Percentiles rank a stretch among this genome's conserved stretches.
Conservation (phyloP, 2,113 vertebrate genomes). For the Tyto alba region DNA sequence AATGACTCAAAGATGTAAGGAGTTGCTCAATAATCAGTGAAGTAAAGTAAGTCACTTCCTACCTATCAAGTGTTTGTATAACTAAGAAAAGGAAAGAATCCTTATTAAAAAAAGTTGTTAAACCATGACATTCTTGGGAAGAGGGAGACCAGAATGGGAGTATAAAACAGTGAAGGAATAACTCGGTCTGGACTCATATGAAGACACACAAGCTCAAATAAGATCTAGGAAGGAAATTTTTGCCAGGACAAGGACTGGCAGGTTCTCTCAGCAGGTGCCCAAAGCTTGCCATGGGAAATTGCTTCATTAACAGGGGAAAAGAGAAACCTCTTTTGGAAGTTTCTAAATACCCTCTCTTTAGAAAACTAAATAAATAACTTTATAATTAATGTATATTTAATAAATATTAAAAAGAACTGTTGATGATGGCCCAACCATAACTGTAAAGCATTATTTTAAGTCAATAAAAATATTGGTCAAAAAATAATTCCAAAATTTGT, state of each 20-base stretch:
- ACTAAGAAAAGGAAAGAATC: not conserved
- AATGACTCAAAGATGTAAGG: not conserved
- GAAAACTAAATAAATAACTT: not conserved
- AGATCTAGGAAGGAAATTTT: not conserved
- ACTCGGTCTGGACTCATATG: not conserved
- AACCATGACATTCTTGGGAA: rapidly evolving
- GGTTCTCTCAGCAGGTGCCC: not conserved
- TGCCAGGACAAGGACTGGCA: not conserved
- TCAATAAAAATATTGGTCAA: not conserved
- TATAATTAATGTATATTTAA: not conserved
- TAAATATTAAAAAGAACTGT: not conserved
- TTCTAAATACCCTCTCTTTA: not conserved
- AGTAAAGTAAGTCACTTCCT: not conserved
- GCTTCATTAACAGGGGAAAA: not conserved
- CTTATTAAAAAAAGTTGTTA: not conserved
- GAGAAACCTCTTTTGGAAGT: not conserved
- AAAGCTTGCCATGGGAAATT: not conserved
- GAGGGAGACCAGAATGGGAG: not conserved
- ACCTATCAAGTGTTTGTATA: not conserved
- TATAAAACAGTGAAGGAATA: not conserved
- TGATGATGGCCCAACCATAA: rapidly evolving
- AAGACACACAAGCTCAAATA: not conserved
- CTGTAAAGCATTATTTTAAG: not conserved
- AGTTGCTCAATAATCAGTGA: not conserved
- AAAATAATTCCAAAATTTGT: not conserved